phyloP scores from a whole-genome alignment of 1,140 invertebrate species.

The Anastatus disparis region DNA sequence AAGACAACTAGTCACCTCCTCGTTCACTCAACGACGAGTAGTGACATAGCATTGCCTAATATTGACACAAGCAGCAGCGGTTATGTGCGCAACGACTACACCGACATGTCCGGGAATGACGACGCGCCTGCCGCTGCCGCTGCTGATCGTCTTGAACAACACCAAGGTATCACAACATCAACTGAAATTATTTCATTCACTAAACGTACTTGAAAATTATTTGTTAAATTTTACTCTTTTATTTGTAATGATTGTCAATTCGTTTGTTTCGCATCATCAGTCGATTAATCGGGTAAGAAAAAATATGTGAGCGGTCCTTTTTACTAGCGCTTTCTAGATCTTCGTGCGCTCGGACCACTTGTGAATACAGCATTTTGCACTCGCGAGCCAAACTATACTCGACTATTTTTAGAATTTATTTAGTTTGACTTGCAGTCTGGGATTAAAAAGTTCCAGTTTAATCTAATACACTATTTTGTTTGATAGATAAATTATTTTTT shows the following conservation, averaged over 20 bases:
- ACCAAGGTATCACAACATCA: neutral
- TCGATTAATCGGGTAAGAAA: too few species aligned
- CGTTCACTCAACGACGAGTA: too few species aligned
- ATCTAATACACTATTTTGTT: neutral
- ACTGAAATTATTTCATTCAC: too few species aligned
- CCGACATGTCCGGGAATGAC: neutral
- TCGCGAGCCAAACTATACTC: neutral
- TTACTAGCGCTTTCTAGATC: neutral
- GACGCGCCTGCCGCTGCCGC: neutral
- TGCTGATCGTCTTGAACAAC: neutral
- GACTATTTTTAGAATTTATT: constrained; percentile 30
- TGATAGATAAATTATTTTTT: neutral
- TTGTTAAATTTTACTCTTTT: too few species aligned
- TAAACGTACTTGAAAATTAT: too few species aligned
- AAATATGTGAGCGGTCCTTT: neutral
- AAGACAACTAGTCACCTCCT: neutral
- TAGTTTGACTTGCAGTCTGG: constrained; percentile 4
- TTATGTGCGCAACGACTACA: constrained; percentile 5
- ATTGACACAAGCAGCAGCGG: too few species aligned
- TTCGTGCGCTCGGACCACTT: constrained; percentile 7
- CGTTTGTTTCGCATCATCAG: too few species aligned
- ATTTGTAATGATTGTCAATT: too few species aligned
- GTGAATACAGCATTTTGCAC: constrained; percentile 8
- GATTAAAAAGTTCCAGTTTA: constrained; percentile 15
- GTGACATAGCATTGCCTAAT: too few species aligned